Evolutionary conservation across 2,797 vertebrate species (phyloP), one percentile per base, ranked within the genome.

Genomic region (Cynopterus sphinx): DNA sequence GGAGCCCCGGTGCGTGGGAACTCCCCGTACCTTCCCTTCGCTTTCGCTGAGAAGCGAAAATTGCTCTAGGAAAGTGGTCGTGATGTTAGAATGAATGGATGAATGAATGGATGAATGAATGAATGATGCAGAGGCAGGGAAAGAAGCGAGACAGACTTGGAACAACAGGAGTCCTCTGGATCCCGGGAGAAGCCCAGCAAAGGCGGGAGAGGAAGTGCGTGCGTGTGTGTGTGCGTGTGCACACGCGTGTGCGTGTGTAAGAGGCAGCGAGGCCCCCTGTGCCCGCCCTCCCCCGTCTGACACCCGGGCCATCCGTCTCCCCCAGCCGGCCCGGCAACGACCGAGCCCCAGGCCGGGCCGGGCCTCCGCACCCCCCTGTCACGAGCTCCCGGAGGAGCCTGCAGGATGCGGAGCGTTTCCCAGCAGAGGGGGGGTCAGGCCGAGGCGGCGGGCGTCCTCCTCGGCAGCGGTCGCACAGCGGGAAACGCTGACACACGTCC

Each of bases 381-480:
- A 26, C 10, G 49, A 10, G 33, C 33, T 26, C 31, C 16, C 11
- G 8, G 19, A 51, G 31, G n/a, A 28, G 55, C 2, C 28, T 5
- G 9, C 33, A 3, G 53, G 49, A 31, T 0, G 3, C n/a, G 1
- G 79, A 16, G 1, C 3, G 11, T 39, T 16, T 16, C 6, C 59
- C 0, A 5, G 4, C 0, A 12, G 22, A 10, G 26, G 21, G 33
- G 15, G 59, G 24, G n/a, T 17, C 41, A 73, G 61, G 21, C 63
- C 8, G 2, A 3, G 21, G 41, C 49, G 53, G 43, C 5, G 6
- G 26, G 53, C 8, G 4, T 13, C 8, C 17, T 0, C 12, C 43
- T 8, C 0, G 1, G 55, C 63, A 2, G 28, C 0, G 0, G 31
- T 24, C 16, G 21, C 86, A 53, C 53, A 26, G 22, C 17, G 1